Evolutionary conservation across 2,797 vertebrate genomes (phyloP).

Genomic region (Notolabrus celidotus): DNA sequence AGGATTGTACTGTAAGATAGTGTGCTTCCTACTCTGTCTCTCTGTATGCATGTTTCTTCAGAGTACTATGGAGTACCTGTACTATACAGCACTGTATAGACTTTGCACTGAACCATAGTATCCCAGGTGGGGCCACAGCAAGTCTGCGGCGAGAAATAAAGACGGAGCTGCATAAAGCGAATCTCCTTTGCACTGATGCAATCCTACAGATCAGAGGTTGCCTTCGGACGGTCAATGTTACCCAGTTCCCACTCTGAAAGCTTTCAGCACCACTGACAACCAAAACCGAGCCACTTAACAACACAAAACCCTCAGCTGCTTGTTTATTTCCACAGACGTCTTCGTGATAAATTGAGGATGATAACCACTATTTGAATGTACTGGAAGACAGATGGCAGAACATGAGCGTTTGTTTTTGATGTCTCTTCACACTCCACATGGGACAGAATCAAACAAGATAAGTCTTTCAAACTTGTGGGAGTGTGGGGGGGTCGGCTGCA

Average conservation of each 20-base stretch:
- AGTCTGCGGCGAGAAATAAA: conserved; percentile 52
- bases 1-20: conserved; percentile 85
- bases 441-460: conserved; percentile 19
- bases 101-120: conserved; percentile 86
- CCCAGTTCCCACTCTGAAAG: conserved; percentile 61
- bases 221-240: conserved; percentile 69
- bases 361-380: conserved; percentile 77
- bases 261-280: conserved; percentile 70
- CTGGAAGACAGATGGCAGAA: conserved; percentile 49
- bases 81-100: conserved; percentile 84
- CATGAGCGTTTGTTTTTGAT: conserved; percentile 41
- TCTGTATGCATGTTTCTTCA: conserved; percentile 85
- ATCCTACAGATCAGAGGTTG: conserved; percentile 76
- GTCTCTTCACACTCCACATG: conserved; percentile 38
- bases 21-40: conserved; percentile 84
- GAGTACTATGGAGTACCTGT: conserved; percentile 82
- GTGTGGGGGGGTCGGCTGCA: conserved; percentile 30
- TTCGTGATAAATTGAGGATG: conserved; percentile 54
- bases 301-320: conserved; percentile 74
- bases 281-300: conserved; percentile 76
- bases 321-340: conserved; percentile 47
- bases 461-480: conserved; percentile 44
- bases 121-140: conserved; percentile 64
- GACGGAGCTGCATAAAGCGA: conserved; percentile 67
- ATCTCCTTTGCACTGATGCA: conserved; percentile 82